Evolutionary conservation across 92 coral and sea anemone species (phyloP).

Genomic region (Paragorgia papillata): DNA sequence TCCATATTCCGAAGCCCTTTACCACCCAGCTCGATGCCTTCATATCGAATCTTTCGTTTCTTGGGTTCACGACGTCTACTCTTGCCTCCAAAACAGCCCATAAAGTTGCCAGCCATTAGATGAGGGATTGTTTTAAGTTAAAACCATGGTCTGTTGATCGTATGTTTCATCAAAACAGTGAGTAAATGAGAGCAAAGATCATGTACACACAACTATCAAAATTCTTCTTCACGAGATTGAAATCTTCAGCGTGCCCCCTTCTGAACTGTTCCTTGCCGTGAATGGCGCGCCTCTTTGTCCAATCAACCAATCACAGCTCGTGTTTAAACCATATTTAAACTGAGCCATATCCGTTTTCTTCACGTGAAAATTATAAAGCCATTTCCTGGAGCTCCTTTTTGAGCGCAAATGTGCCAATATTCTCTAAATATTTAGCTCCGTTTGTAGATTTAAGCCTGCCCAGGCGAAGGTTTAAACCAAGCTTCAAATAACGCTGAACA

Average conservation of each 20-base stretch:
- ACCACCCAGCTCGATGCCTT: slow-evolving; percentile 81
- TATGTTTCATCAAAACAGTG: slow-evolving; percentile 11
- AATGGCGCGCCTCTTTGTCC: slow-evolving; percentile 46
- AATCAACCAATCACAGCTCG: slow-evolving; percentile 36
- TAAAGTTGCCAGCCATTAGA: slow-evolving; percentile 81
- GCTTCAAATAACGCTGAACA: no score
- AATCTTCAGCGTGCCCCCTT: no score
- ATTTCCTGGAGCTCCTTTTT: no score
- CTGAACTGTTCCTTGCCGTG: slow-evolving; percentile 29
- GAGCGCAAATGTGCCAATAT: no score
- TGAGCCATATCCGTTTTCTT: neutral
- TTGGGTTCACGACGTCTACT: slow-evolving; percentile 59
- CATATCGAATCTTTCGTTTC: slow-evolving; percentile 94
- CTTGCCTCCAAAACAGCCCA: slow-evolving; percentile 96
- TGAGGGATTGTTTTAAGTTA: slow-evolving; percentile 45
- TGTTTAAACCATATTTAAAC: neutral
- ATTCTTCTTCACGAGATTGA: no score
- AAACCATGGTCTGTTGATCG: slow-evolving; percentile 54
- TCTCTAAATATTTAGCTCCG: no score
- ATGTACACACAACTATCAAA: no score
- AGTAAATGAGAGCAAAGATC: slow-evolving; percentile 18
- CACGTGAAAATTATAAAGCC: no score
- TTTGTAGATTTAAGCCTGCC: no score
- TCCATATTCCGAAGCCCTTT: slow-evolving; percentile 83
- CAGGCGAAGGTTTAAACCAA: no score